Evolutionary conservation across 2,113 vertebrate species (phyloP).

Genomic region (Ophiodon elongatus): DNA sequence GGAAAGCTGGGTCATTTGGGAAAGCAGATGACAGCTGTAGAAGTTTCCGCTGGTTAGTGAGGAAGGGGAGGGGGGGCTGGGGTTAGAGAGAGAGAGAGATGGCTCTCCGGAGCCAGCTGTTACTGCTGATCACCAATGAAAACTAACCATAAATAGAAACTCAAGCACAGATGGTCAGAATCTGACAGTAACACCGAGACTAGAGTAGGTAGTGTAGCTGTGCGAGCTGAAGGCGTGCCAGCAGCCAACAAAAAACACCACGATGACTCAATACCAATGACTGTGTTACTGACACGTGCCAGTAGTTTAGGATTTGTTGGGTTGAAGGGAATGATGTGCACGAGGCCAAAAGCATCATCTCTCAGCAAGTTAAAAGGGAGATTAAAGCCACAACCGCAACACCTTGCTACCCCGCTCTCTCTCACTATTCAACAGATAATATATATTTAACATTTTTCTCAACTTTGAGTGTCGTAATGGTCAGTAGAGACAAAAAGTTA

Average conservation of each 20-base stretch:
- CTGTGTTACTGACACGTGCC: neutral
- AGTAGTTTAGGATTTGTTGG: neutral
- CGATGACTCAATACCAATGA: conserved; percentile 17
- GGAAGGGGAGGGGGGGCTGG: conserved; percentile 53
- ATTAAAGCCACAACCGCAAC: neutral
- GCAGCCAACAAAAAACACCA: conserved; percentile 24
- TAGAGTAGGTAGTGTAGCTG: conserved; percentile 27
- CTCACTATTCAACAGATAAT: neutral
- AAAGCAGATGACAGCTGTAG: conserved; percentile 83
- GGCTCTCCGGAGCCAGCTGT: conserved; percentile 81
- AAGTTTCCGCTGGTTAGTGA: conserved; percentile 75
- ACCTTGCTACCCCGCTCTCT: no score
- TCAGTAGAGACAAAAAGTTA: neutral
- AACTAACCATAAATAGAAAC: conserved; percentile 69
- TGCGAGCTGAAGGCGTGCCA: conserved; percentile 29
- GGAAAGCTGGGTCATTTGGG: conserved; percentile 74
- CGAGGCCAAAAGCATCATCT: neutral
- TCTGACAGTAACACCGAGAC: conserved; percentile 38
- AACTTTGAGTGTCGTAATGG: neutral
- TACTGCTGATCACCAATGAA: conserved; percentile 71
- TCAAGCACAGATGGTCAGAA: conserved; percentile 63
- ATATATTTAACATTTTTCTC: neutral
- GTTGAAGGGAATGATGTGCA: neutral
- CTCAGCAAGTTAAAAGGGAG: neutral
- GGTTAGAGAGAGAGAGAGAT: conserved; percentile 45